Percentiles rank a stretch among this genome's conserved stretches.
These are phyloP conservation scores for Strigamia maritima DNA, from an alignment of 2,888 invertebrate species.

Conservation along the genomic window DNA sequence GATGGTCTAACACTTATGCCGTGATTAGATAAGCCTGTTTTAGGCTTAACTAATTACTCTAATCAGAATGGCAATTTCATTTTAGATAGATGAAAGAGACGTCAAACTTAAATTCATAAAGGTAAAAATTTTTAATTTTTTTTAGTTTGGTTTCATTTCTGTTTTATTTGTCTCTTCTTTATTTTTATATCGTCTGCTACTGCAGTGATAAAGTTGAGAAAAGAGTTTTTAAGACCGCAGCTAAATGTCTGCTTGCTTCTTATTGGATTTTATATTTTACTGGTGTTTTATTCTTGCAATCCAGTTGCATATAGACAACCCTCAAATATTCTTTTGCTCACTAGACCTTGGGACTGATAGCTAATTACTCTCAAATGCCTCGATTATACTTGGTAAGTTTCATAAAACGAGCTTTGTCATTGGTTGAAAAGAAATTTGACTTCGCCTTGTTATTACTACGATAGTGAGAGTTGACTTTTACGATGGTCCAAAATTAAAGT, in stretches of 20 bases:
- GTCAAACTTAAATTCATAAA: too few relatives aligned
- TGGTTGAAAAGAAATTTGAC: conserved; percentile 15
- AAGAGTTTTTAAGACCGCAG: conserved; percentile 25
- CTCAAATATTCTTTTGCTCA: conserved; percentile 24
- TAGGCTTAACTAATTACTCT: background rate
- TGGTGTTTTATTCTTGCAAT: conserved; percentile 8
- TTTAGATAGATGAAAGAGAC: background rate
- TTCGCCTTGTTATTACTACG: conserved; percentile 18
- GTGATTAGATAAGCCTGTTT: conserved; percentile 1
- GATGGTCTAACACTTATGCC: background rate
- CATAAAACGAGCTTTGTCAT: conserved; percentile 17
- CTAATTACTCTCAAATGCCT: conserved; percentile 26
- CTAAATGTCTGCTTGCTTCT: conserved; percentile 16
- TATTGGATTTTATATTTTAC: conserved; percentile 27
- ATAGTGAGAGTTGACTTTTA: conserved; percentile 17
- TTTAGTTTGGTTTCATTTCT: background rate
- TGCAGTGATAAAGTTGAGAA: conserved; percentile 13
- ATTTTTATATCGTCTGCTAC: background rate
- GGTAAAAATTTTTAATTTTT: background rate
- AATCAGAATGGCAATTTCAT: background rate
- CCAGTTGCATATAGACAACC: conserved; percentile 27
- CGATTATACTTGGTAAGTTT: conserved; percentile 20
- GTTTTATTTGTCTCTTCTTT: background rate
- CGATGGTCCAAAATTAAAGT: conserved; percentile 27
- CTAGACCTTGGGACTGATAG: conserved; percentile 21